Evolutionary conservation across 2,888 invertebrate genomes (phyloP).

Genomic region (Tiphia femorata): DNA sequence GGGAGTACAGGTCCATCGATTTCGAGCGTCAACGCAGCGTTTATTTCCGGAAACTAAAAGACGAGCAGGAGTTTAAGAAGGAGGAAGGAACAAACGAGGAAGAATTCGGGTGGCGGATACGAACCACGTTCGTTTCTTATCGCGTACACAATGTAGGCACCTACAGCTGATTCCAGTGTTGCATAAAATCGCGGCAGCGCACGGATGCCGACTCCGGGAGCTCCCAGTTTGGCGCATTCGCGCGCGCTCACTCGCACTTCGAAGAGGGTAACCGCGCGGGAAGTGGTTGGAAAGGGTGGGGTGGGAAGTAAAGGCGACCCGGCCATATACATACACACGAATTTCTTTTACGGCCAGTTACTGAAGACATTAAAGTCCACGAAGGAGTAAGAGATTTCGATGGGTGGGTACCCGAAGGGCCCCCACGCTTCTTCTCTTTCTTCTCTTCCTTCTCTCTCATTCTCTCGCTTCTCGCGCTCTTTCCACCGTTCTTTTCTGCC

Average conservation of each 20-base stretch:
- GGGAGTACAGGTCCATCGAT: no score
- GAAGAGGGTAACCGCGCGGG: not conserved
- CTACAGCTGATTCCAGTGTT: conserved; percentile 40
- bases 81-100: not conserved
- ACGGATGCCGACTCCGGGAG: conserved; percentile 11
- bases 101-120: conserved; percentile 5
- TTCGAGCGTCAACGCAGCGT: no score
- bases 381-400: conserved; percentile 49
- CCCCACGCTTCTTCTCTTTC: conserved; percentile 16
- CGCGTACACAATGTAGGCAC: conserved; percentile 35
- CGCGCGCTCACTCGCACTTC: conserved; percentile 7
- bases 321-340: conserved; percentile 17
- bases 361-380: conserved; percentile 51
- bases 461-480: no score
- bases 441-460: conserved; percentile 3
- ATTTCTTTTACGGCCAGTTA: conserved; percentile 47
- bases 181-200: conserved; percentile 41
- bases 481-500: no score
- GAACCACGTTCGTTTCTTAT: conserved; percentile 38
- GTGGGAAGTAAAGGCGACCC: not conserved
- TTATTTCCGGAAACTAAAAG: not conserved
- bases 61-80: not conserved
- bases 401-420: conserved; percentile 39
- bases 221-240: conserved; percentile 18
- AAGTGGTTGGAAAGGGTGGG: not conserved